Evolutionary conservation across 2,113 vertebrate species (phyloP), one percentile per base, ranked within the genome.

Genomic region (Tretioscincus oriximinensis): DNA sequence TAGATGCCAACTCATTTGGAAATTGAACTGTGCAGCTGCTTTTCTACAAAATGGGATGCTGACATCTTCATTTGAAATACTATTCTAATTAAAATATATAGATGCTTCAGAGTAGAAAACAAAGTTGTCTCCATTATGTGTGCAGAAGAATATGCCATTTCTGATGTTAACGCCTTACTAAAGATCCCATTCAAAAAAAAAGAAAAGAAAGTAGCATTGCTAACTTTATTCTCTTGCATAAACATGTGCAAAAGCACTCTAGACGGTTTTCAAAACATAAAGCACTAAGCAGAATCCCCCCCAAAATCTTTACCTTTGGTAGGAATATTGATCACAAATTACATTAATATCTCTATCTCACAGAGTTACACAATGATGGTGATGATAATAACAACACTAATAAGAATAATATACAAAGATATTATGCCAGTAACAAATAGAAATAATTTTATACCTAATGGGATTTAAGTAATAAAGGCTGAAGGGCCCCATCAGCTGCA

Each of bases 371-470:
- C 82, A 67, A 89, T 88, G 84, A 81, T 77, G 12, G 85, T 89
- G 80, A 85, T 67, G 1, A 65, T 67, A 31, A 68, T 69, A 63
- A 61, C 26, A 63, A 71, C 83, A 76, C 73, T 85, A 87, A 85
- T 88, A 88, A 86, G 86, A 92, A 88, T 80, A 90, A 85, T 82
- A 87, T 91, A 85, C 88, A 77, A 83, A 89, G 91, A 84, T 87
- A 91, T 87, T 85, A 49, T 74, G 73, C 78, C 85, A 88, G 70
- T 90, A 87, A 92, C 80, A 89, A 90, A 91, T 85, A 90, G 85
- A 90, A 92, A 93, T 84, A 86, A 90, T 94, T 93, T 93, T 91
- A 82, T 84, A 91, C 88, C 81, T 92, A 94, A 91, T 91, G 78
- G 72, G 75, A 93, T 93, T 93, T 90, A 90, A 90, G 86, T 91